These are phyloP conservation scores for Ornithoptera alexandrae DNA, from an alignment of 2,888 invertebrate species.

Conservation along the genomic window DNA sequence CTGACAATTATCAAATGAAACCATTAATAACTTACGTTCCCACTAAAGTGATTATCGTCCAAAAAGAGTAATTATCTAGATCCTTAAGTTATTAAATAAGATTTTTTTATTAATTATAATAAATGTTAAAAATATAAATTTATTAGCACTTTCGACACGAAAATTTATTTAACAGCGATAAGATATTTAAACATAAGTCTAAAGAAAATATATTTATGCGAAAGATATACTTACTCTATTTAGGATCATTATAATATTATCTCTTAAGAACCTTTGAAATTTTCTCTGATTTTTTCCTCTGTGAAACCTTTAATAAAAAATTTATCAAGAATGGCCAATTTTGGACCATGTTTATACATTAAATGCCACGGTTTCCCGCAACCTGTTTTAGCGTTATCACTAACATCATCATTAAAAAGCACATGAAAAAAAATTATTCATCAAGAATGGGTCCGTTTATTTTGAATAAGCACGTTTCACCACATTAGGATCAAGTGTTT, in stretches of 20 bases:
- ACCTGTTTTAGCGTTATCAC: not conserved
- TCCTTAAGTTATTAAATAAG: too few species aligned
- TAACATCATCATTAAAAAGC: not conserved
- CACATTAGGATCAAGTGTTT: too few species aligned
- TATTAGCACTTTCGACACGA: not conserved
- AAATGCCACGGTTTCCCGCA: not conserved
- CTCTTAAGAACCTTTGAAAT: not conserved
- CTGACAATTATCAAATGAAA: too few species aligned
- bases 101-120: too few species aligned
- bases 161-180: not conserved
- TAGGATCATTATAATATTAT: not conserved
- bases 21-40: too few species aligned
- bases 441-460: too few species aligned
- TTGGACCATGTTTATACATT: not conserved
- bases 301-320: not conserved
- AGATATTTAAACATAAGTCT: too few species aligned
- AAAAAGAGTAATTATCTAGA: too few species aligned
- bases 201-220: not conserved
- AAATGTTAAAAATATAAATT: too few species aligned
- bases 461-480: too few species aligned
- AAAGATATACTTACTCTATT: not conserved
- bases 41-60: too few species aligned
- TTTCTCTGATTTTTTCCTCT: not conserved
- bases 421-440: too few species aligned
- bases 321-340: not conserved